phyloP scores from a whole-genome alignment of 2,888 invertebrate species.

The Noctua janthina region DNA sequence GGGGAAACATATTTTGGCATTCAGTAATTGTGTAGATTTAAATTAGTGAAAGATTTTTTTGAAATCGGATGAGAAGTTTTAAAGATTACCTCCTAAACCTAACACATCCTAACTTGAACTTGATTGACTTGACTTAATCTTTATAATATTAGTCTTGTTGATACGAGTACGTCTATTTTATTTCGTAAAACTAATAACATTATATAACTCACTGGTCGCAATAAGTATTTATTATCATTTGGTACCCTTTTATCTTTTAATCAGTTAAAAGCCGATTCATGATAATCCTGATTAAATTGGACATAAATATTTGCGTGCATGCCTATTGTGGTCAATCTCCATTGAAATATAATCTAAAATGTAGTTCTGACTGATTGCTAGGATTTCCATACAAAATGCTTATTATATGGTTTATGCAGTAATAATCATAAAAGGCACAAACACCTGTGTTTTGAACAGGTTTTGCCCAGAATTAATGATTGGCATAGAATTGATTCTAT shows the following conservation, averaged over 20 bases:
- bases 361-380: background rate
- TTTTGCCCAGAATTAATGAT: background rate
- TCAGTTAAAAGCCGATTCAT: slow-evolving; percentile 16
- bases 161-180: too few relatives aligned
- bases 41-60: too few relatives aligned
- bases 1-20: too few relatives aligned
- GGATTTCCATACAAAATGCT: background rate
- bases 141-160: too few relatives aligned
- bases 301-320: background rate
- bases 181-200: background rate
- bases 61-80: too few relatives aligned
- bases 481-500: background rate
- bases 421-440: background rate
- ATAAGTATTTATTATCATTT: background rate
- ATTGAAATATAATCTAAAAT: background rate
- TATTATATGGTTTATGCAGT: background rate
- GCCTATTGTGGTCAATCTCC: background rate
- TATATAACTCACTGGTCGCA: background rate
- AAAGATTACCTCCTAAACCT: too few relatives aligned
- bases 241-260: background rate
- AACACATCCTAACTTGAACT: too few relatives aligned
- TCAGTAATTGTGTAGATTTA: too few relatives aligned
- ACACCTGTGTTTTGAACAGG: background rate
- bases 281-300: slow-evolving; percentile 4
- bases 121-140: too few relatives aligned